Base-by-base conservation (phyloP, 2,113 vertebrate species). In the Lepisosteus osseus region DNA sequence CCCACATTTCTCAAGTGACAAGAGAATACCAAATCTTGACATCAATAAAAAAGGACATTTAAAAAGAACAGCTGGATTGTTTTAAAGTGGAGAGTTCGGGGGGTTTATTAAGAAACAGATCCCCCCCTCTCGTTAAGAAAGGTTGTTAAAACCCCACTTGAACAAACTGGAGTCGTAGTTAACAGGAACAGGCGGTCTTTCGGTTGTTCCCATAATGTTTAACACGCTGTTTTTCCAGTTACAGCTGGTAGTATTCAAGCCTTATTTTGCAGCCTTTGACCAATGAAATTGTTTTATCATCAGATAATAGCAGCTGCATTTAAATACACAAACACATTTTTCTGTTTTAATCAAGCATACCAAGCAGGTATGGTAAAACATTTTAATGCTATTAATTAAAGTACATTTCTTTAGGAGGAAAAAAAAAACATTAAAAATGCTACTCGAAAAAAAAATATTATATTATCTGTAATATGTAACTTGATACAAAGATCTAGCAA, bases 1-100 rank as follows among this genome's bases (percentile, higher is more conserved):
- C 90, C 94, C 92, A 94, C 87, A 88, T 86, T 83, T 86, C 89
- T 93, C 89, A 92, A 90, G 90, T 90, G 83, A 89, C 83, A 88
- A 88, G 86, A 91, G 91, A 93, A 84, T 85, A 67, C 72, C 71
- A 68, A 65, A 9, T 43, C 41, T 29, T 41, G n/a, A 65, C 41
- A 65, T 65, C 5, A 65, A 14, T 61, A 43, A 64, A 40, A 65
- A 65, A 43, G 17, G 9, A 65, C 62, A 41, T 40, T 11, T n/a
- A 59, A 11, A 59, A 59, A 59, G 57, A 59, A 59, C 57, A 59
- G 57, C 57, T 59, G n/a, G 57, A 15, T 15, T 59, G 57, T 6
- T 51, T 51, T 51, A 51, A 51, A 51, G 9, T 9, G 9, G 5
- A 51, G 47, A 51, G 47, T 9, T 51, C 47, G 9, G 9, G 47